These are phyloP conservation scores for Torymus auratus DNA, from an alignment of 2,888 invertebrate species.

Conservation along the genomic window DNA sequence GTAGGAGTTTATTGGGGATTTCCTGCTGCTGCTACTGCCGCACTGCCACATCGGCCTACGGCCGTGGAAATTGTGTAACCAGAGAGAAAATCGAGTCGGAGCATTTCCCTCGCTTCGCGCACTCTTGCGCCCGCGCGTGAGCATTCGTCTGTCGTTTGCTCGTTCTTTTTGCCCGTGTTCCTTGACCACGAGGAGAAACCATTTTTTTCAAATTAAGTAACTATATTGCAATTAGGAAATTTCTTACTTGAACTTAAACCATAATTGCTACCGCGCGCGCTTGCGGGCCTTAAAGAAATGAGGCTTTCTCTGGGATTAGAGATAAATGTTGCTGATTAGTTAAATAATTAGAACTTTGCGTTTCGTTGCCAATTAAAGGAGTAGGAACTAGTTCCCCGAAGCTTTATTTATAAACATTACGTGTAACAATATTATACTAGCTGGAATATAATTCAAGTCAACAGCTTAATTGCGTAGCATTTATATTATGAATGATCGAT, in stretches of 20 bases:
- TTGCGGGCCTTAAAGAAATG: not conserved
- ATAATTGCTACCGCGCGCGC: not conserved
- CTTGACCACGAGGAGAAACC: slow-evolving; percentile 33
- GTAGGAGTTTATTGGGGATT: slow-evolving; percentile 30
- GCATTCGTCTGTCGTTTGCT: slow-evolving; percentile 8
- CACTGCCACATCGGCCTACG: no score
- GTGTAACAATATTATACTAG: no score
- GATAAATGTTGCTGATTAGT: no score
- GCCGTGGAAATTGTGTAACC: slow-evolving; percentile 31
- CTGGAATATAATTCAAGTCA: no score
- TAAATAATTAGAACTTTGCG: no score
- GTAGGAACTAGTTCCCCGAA: no score
- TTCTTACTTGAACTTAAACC: not conserved
- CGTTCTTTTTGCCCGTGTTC: slow-evolving; percentile 3
- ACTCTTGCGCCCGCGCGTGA: not conserved
- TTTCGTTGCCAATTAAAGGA: no score
- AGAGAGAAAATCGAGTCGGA: slow-evolving; percentile 17
- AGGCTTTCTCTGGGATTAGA: slow-evolving; percentile 5
- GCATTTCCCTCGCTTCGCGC: slow-evolving; percentile 9
- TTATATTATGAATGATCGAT: no score
- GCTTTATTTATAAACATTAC: no score
- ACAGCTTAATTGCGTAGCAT: no score
- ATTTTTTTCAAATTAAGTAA: slow-evolving; percentile 24
- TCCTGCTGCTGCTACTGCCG: slow-evolving; percentile 5
- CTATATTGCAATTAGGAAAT: slow-evolving; percentile 6